Conservation (phyloP, 1,140 invertebrate species). For the Drosophila mauritiana region DNA sequence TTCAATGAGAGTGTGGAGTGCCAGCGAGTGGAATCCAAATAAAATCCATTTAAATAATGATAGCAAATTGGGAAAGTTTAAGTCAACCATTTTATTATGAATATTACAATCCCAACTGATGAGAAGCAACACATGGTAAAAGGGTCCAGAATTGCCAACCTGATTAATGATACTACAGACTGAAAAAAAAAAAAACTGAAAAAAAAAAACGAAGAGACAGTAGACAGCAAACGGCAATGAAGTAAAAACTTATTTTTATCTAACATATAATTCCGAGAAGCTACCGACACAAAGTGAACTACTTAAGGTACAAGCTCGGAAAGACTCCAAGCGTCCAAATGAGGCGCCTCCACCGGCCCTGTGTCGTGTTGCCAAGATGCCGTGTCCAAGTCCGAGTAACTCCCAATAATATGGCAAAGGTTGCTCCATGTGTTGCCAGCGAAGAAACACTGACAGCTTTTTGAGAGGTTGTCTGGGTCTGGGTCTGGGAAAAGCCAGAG, state of each 20-base stretch:
- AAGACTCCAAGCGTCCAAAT: neutral
- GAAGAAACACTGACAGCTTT: constrained; percentile 37
- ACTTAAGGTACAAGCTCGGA: constrained; percentile 22
- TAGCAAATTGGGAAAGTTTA: too few relatives aligned
- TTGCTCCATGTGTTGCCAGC: constrained; percentile 36
- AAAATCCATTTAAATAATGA: neutral
- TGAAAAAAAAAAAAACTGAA: neutral
- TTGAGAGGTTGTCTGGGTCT: constrained; percentile 42
- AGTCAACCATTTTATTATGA: too few relatives aligned
- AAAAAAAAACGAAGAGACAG: constrained; percentile 8
- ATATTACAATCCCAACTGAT: neutral
- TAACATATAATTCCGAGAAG: constrained; percentile 62
- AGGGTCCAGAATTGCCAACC: constrained; percentile 12
- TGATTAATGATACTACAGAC: neutral
- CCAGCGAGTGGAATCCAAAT: too few relatives aligned
- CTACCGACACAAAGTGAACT: constrained; percentile 31
- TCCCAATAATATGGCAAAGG: constrained; percentile 33
- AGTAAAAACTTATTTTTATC: constrained; percentile 48
- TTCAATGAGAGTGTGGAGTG: neutral
- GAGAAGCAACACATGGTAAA: neutral
- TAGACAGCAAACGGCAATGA: constrained; percentile 36
- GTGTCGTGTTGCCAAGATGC: constrained; percentile 33
- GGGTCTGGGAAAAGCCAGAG: neutral
- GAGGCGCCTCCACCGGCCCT: neutral
- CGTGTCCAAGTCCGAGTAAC: constrained; percentile 43